These are phyloP conservation scores for rat (Rattus norvegicus) DNA, from an alignment of 2,113 vertebrate species.

Conservation along the genomic window DNA sequence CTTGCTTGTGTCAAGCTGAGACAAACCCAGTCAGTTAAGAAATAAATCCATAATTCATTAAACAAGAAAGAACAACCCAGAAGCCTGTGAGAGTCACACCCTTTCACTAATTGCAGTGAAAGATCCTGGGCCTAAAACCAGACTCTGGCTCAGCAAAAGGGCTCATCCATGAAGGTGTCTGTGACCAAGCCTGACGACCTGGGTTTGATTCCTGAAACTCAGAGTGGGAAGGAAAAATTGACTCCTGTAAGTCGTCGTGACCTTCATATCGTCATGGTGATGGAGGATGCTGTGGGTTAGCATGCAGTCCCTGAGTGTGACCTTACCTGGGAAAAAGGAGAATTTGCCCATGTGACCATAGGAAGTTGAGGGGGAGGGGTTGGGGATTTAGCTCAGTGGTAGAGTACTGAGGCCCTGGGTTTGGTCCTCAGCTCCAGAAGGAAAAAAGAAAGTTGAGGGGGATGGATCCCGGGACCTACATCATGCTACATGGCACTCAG, in stretches of 20 bases:
- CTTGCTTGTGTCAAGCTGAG: not conserved
- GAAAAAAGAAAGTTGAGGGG: not conserved
- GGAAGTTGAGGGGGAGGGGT: not conserved
- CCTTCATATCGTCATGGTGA: too few relatives aligned
- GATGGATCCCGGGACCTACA: not conserved
- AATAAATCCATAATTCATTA: not conserved
- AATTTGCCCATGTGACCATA: not conserved
- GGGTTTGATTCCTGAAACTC: not conserved
- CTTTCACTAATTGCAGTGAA: not conserved
- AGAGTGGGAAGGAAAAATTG: not conserved
- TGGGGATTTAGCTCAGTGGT: too few relatives aligned
- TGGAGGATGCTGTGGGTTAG: accelerated
- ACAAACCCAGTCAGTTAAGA: not conserved
- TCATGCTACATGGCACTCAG: accelerated
- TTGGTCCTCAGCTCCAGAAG: too few relatives aligned
- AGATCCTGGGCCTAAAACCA: not conserved
- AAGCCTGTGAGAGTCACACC: not conserved
- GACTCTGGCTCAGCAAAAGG: not conserved
- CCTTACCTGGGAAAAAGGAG: not conserved
- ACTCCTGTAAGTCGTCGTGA: not conserved
- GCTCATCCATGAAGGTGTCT: not conserved
- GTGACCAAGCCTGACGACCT: too few relatives aligned
- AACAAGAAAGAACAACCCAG: not conserved
- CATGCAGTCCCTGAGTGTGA: not conserved
- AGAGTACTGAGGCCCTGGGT: too few relatives aligned